These are phyloP conservation scores for Stenolophus ochropezus DNA, from an alignment of 2,888 invertebrate species.

Conservation along the genomic window DNA sequence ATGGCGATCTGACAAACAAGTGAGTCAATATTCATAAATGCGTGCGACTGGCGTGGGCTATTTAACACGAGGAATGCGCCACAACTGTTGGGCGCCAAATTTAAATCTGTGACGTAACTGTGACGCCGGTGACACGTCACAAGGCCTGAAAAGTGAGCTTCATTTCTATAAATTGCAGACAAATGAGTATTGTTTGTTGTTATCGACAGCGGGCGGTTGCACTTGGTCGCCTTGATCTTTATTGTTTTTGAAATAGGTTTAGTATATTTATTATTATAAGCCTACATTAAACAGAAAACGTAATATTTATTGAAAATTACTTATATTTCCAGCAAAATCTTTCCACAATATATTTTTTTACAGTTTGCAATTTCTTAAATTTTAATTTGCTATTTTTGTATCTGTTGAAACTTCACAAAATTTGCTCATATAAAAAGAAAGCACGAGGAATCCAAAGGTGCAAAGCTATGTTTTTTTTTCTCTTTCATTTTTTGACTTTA, in stretches of 20 bases:
- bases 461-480: no score
- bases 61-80: constrained; percentile 39
- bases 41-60: constrained; percentile 46
- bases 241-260: constrained; percentile 6
- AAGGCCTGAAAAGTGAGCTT: not conserved
- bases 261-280: no score
- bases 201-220: not conserved
- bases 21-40: constrained; percentile 60
- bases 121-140: constrained; percentile 26
- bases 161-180: constrained; percentile 41
- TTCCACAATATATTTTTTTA: no score
- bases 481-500: no score
- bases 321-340: no score
- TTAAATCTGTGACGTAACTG: constrained; percentile 53
- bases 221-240: constrained; percentile 12
- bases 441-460: no score
- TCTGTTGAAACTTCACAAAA: no score
- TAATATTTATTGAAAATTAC: no score
- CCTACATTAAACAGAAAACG: not conserved
- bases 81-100: constrained; percentile 45
- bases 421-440: no score
- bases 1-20: constrained; percentile 56
- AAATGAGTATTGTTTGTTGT: constrained; percentile 27
- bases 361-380: no score
- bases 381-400: no score